phyloP scores from a whole-genome alignment of 2,888 invertebrate genomes.

The Machimus rusticus region DNA sequence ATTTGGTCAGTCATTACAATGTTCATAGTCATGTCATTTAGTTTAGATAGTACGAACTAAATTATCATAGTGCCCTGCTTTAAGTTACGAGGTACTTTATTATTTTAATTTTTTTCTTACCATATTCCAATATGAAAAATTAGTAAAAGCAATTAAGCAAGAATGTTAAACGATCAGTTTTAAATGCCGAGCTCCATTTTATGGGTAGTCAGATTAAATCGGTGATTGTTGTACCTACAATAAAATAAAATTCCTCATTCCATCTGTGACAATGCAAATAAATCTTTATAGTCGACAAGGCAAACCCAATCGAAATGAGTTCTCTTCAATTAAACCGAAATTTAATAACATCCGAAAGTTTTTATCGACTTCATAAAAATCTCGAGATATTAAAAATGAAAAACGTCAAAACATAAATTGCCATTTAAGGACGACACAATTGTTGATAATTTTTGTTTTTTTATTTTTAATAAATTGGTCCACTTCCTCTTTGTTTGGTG shows the following conservation, averaged over 20 bases:
- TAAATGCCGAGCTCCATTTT: neutral
- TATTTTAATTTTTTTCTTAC: neutral
- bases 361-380: slow-evolving; percentile 16
- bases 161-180: neutral
- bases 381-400: slow-evolving; percentile 20
- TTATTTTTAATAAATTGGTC: neutral
- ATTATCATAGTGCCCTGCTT: neutral
- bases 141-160: neutral
- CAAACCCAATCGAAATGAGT: slow-evolving; percentile 15
- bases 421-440: slow-evolving; percentile 14
- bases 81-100: neutral
- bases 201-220: neutral
- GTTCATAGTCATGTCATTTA: neutral
- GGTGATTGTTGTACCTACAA: neutral
- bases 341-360: neutral
- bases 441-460: neutral
- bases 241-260: neutral
- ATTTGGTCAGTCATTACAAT: no score
- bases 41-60: neutral
- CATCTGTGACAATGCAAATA: neutral
- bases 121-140: neutral
- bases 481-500: neutral
- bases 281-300: neutral
- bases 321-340: slow-evolving; percentile 2
- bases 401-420: slow-evolving; percentile 26